phyloP scores from a whole-genome alignment of 2,888 invertebrate genomes.

The Oligia latruncula region DNA sequence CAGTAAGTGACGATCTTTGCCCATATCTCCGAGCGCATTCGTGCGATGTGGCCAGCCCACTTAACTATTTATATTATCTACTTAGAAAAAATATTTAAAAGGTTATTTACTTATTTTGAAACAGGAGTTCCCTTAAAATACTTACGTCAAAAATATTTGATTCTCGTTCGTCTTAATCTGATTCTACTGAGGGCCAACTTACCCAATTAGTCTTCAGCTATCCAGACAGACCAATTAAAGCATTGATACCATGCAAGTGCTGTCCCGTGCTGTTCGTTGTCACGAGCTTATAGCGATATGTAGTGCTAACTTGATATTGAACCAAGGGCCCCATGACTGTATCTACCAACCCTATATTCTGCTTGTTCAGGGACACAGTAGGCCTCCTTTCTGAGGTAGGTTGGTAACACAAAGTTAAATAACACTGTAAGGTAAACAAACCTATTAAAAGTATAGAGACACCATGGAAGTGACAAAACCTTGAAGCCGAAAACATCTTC shows the following conservation, averaged over 20 bases:
- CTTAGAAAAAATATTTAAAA: no score
- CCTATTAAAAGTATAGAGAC: neutral
- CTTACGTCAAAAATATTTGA: neutral
- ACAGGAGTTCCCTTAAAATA: neutral
- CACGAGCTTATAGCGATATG: no score
- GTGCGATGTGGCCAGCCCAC: neutral
- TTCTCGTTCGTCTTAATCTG: neutral
- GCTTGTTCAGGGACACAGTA: neutral
- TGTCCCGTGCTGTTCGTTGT: conserved; percentile 7
- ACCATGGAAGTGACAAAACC: neutral
- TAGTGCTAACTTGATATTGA: no score
- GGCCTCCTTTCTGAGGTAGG: neutral
- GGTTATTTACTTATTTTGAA: no score
- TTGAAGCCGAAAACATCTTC: conserved; percentile 17
- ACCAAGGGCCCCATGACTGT: neutral
- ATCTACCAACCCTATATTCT: neutral
- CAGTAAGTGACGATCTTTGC: neutral
- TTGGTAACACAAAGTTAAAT: neutral
- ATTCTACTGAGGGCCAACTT: neutral
- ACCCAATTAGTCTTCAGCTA: neutral
- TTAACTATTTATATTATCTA: neutral
- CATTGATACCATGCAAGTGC: conserved; percentile 31
- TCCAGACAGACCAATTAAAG: neutral
- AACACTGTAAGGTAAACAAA: neutral
- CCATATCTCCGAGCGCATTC: neutral